phyloP scores from a whole-genome alignment of 2,888 invertebrate species.

The Lochmaea capreae region DNA sequence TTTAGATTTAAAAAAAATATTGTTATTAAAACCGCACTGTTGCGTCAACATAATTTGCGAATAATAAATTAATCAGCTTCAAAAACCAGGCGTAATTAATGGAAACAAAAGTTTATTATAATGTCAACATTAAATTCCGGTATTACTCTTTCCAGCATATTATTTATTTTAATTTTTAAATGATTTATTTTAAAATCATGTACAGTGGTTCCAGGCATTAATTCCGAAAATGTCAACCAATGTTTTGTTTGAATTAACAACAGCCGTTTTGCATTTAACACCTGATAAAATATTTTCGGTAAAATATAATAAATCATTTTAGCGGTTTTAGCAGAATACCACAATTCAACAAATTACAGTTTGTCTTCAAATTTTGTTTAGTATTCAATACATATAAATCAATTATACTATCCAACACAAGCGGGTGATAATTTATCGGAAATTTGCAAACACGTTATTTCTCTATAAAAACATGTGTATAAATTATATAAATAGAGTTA shows the following conservation, averaged over 20 bases:
- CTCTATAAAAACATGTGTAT: too few relatives aligned
- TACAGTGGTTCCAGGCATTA: neutral
- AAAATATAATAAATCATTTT: constrained; percentile 13
- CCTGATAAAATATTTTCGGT: constrained; percentile 15
- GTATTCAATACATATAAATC: neutral
- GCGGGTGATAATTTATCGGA: neutral
- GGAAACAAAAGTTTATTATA: too few relatives aligned
- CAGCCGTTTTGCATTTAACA: neutral
- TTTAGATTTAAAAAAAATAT: too few relatives aligned
- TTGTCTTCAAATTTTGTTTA: neutral
- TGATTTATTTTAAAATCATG: neutral
- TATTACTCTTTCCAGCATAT: too few relatives aligned
- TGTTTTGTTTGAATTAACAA: constrained; percentile 1
- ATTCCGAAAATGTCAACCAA: constrained; percentile 12
- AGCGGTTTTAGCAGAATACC: neutral
- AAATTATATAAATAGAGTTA: too few relatives aligned
- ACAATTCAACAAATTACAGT: neutral
- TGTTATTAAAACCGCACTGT: too few relatives aligned
- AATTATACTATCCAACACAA: neutral
- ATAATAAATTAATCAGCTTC: too few relatives aligned
- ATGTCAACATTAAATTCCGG: too few relatives aligned
- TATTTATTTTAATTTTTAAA: too few relatives aligned
- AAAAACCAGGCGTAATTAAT: too few relatives aligned
- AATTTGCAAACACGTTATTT: neutral
- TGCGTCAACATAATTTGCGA: too few relatives aligned